A percentile compares a stretch with the other conserved stretches of the same genome.
Conservation (phyloP, 2,888 invertebrate species). For the Synanthedon myopaeformis region DNA sequence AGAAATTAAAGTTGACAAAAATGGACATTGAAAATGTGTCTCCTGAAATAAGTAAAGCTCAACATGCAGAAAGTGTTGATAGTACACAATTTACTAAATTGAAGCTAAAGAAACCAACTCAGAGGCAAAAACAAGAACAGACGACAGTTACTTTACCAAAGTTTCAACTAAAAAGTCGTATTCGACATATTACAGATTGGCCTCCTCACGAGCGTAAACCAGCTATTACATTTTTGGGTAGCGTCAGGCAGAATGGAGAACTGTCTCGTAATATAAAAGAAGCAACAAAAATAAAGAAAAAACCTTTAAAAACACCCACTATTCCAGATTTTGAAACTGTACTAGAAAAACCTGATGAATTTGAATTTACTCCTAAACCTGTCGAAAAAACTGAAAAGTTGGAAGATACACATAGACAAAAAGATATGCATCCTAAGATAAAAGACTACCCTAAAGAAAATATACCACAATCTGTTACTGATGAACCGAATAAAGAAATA, state of each 20-base stretch:
- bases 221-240: conserved; percentile 63
- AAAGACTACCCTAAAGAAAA: no score
- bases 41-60: conserved; percentile 70
- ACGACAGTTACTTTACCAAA: conserved; percentile 67
- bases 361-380: conserved; percentile 21
- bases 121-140: conserved; percentile 57
- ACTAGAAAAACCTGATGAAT: conserved; percentile 60
- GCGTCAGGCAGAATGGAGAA: conserved; percentile 72
- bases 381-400: conserved; percentile 24
- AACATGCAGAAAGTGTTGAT: conserved; percentile 69
- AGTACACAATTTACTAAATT: conserved; percentile 74
- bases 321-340: conserved; percentile 61
- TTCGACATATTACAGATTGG: conserved; percentile 72
- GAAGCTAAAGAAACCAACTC: conserved; percentile 73
- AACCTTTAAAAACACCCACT: conserved; percentile 61
- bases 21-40: conserved; percentile 73
- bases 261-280: conserved; percentile 78
- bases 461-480: no score
- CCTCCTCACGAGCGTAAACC: conserved; percentile 70
- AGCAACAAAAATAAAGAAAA: conserved; percentile 73
- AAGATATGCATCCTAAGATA: no score
- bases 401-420: no score
- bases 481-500: neutral
- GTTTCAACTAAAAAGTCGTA: conserved; percentile 77
- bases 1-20: conserved; percentile 40